Conservation (phyloP, 2,797 vertebrate genomes). For the Chiloscyllium punctatum region DNA sequence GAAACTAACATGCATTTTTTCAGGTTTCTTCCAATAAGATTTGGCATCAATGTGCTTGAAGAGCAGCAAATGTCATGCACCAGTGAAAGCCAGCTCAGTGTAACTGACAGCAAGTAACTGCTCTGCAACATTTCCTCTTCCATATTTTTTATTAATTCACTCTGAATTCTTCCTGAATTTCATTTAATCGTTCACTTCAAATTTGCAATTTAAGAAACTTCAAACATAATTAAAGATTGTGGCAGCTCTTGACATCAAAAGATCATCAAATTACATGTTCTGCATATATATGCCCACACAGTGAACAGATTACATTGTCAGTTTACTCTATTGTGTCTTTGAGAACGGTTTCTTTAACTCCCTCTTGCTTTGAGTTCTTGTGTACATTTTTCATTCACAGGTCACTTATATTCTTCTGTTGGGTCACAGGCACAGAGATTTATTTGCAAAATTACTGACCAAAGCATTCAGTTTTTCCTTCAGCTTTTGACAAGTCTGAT, state of each 20-base stretch:
- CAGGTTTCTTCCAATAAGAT: background rate
- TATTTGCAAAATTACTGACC: background rate
- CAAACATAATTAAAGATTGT: slow-evolving; percentile 18
- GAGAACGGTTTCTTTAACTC: background rate
- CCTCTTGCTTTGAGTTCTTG: background rate
- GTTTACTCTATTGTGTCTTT: background rate
- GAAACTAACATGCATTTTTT: background rate
- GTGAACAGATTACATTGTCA: slow-evolving; percentile 1
- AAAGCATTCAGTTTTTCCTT: background rate
- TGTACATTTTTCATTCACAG: background rate
- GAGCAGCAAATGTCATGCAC: background rate
- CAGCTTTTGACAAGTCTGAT: background rate
- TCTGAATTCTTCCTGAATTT: background rate
- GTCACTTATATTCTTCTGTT: background rate
- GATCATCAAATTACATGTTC: background rate
- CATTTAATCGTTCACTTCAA: background rate
- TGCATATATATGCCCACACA: background rate
- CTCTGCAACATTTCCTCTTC: background rate
- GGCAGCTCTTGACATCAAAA: background rate
- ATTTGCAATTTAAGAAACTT: slow-evolving; percentile 36
- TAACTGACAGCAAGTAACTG: background rate
- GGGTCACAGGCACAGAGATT: background rate
- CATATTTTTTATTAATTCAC: background rate
- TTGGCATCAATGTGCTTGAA: background rate
- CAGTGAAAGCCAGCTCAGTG: background rate